Percentiles rank a stretch among this genome's conserved stretches.
Evolutionary conservation across 2,113 vertebrate species (phyloP).

Genomic region (Caretta caretta): DNA sequence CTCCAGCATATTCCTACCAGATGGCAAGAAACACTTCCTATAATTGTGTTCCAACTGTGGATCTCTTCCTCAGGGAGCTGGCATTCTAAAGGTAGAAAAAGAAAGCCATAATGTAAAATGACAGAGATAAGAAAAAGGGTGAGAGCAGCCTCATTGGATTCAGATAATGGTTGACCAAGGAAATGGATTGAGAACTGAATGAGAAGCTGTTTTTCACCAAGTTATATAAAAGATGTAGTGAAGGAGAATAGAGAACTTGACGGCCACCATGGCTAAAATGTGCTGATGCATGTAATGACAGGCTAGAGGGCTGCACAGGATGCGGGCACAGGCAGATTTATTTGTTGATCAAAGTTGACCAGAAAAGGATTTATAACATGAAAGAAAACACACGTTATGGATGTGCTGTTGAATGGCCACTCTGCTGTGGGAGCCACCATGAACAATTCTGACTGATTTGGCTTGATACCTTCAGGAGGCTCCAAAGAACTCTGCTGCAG

Average conservation of each 20-base stretch:
- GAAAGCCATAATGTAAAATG: slow-evolving; percentile 42
- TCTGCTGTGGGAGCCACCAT: too few species aligned
- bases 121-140: background rate
- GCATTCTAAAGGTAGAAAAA: background rate
- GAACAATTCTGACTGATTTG: background rate
- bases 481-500: background rate
- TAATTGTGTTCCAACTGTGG: slow-evolving; percentile 16
- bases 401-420: too few species aligned
- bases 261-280: background rate
- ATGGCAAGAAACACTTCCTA: slow-evolving; percentile 31
- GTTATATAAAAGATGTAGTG: background rate
- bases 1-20: slow-evolving; percentile 56
- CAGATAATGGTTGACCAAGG: background rate
- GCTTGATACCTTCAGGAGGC: background rate
- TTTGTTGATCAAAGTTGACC: background rate
- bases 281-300: background rate
- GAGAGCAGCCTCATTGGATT: slow-evolving; percentile 18
- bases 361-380: background rate
- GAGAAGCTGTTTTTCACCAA: background rate
- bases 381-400: background rate
- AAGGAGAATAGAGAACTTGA: background rate
- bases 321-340: background rate
- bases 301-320: background rate
- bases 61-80: background rate
- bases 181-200: slow-evolving; percentile 35